These are phyloP conservation scores for Macrotis lagotis DNA, from an alignment of 2,113 vertebrate genomes.

Conservation along the genomic window DNA sequence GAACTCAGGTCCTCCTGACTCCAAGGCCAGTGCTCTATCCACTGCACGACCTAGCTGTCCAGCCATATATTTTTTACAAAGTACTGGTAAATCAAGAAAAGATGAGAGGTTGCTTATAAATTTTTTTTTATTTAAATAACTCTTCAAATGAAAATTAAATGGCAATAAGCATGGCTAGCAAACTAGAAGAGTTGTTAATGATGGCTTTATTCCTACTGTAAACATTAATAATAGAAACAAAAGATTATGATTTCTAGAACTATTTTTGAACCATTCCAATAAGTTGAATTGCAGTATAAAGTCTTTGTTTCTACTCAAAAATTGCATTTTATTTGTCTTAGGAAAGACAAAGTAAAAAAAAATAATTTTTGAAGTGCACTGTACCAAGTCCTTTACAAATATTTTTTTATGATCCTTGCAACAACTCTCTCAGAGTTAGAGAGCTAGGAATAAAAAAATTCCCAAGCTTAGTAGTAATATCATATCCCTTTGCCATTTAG, in stretches of 20 bases:
- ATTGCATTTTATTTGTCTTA: constrained; percentile 6
- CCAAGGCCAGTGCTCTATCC: no score
- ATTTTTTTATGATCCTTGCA: not conserved
- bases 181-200: constrained; percentile 32
- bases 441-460: not conserved
- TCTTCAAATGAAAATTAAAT: constrained; percentile 41
- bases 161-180: not conserved
- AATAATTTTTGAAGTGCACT: not conserved
- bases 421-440: not conserved
- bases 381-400: not conserved
- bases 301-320: constrained; percentile 27
- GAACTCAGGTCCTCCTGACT: no score
- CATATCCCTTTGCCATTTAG: not conserved
- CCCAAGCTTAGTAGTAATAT: not conserved
- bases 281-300: constrained; percentile 51
- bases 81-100: constrained; percentile 35
- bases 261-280: constrained; percentile 48
- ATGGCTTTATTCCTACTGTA: constrained; percentile 42
- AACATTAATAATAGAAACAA: constrained; percentile 29
- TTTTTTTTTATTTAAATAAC: constrained; percentile 26
- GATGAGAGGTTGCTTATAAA: constrained; percentile 18
- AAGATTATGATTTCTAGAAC: constrained; percentile 57
- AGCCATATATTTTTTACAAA: constrained; percentile 21
- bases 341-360: not conserved
- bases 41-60: no score